Evolutionary conservation across 1,140 invertebrate species (phyloP).

Genomic region (Anoplophora glabripennis): DNA sequence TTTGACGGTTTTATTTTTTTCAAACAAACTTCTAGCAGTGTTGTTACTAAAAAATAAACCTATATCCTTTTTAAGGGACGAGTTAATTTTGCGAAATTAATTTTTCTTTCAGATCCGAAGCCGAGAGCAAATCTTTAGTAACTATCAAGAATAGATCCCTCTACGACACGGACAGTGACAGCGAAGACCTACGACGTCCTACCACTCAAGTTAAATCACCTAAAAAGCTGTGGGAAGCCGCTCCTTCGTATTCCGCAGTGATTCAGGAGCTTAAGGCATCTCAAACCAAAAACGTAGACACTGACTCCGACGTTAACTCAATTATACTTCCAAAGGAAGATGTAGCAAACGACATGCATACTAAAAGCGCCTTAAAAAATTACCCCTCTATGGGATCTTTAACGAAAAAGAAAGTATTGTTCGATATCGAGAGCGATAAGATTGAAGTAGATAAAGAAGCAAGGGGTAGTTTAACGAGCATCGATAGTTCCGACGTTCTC

Average conservation of each 20-base stretch:
- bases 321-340: conserved; percentile 11
- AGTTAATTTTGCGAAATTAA: too few species aligned
- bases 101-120: not conserved
- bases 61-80: too few species aligned
- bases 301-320: conserved; percentile 3
- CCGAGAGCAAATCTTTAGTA: conserved; percentile 1
- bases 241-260: conserved; percentile 18
- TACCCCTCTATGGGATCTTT: conserved; percentile 31
- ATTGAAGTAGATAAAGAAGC: not conserved
- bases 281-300: conserved; percentile 3
- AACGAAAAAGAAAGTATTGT: conserved; percentile 44
- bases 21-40: too few species aligned
- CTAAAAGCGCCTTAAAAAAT: conserved; percentile 35
- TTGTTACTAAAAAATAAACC: too few species aligned
- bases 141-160: conserved; percentile 31
- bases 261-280: conserved; percentile 23
- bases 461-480: not conserved
- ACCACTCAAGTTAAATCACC: not conserved
- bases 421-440: conserved; percentile 34
- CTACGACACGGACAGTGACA: conserved; percentile 35
- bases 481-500: not conserved
- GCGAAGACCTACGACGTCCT: conserved; percentile 12
- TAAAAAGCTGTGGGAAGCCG: not conserved
- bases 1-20: too few species aligned
- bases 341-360: conserved; percentile 17